Evolutionary conservation across 2,888 invertebrate species (phyloP).

Genomic region (Dinocampus coccinellae): DNA sequence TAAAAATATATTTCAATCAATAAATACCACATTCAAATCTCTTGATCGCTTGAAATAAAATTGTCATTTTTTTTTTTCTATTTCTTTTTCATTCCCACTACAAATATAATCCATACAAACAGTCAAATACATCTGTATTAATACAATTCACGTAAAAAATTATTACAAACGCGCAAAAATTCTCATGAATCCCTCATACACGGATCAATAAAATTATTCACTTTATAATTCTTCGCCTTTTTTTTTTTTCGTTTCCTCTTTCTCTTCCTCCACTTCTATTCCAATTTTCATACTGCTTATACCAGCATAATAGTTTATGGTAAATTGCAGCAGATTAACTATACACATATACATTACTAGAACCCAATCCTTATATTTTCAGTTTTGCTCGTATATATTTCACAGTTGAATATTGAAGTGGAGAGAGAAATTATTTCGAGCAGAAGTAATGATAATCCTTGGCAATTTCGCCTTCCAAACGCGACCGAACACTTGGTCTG

Average conservation of each 20-base stretch:
- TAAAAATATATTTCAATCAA: not conserved
- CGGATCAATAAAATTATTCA: slow-evolving; percentile 39
- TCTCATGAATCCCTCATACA: no score
- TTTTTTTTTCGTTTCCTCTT: no score
- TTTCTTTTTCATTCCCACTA: not conserved
- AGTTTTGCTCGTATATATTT: slow-evolving; percentile 37
- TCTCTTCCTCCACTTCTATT: not conserved
- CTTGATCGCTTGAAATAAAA: not conserved
- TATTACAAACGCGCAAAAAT: no score
- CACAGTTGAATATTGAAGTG: slow-evolving; percentile 10
- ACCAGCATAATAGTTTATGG: slow-evolving; percentile 58
- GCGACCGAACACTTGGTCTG: slow-evolving; percentile 47
- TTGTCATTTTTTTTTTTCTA: not conserved
- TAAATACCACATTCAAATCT: not conserved
- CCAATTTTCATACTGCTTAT: not conserved
- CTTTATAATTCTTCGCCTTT: slow-evolving; percentile 10
- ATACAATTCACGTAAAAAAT: no score
- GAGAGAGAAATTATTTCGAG: slow-evolving; percentile 57
- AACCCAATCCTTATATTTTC: slow-evolving; percentile 9
- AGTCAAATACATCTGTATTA: no score
- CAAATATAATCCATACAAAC: no score
- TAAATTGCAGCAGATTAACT: slow-evolving; percentile 65
- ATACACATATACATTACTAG: slow-evolving; percentile 43
- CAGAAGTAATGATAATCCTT: slow-evolving; percentile 65
- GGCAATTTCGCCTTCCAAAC: slow-evolving; percentile 60